Evolutionary conservation across 2,113 vertebrate genomes (phyloP).

Genomic region (Rhagologus leucostigma): DNA sequence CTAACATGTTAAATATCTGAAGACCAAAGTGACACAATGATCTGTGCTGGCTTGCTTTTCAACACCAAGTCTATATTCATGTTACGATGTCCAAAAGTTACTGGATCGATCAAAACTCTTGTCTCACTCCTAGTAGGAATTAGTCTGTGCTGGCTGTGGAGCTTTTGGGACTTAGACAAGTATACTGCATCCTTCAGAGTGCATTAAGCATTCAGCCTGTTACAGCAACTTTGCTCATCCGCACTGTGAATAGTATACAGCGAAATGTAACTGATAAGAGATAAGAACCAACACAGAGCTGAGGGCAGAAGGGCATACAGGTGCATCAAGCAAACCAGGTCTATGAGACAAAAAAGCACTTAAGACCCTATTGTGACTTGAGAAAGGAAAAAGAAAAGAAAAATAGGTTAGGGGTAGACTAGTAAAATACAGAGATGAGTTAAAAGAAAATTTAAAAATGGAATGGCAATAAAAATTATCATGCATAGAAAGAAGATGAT

Average conservation of each 20-base stretch:
- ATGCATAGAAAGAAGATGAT: neutral
- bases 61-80: neutral
- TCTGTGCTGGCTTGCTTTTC: neutral
- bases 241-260: neutral
- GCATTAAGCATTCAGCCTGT: neutral
- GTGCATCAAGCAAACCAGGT: neutral
- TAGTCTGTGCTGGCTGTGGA: neutral
- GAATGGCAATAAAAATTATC: neutral
- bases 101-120: rapidly evolving
- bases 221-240: neutral
- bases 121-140: neutral
- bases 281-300: neutral
- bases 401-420: neutral
- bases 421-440: neutral
- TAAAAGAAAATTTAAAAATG: neutral
- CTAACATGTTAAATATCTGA: neutral
- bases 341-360: neutral
- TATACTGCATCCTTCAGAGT: neutral
- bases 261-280: neutral
- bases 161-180: neutral
- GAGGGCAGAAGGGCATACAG: neutral
- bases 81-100: neutral
- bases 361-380: neutral
- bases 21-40: neutral
- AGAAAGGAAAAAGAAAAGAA: neutral